These are phyloP conservation scores for Ornithorhynchus anatinus DNA, from an alignment of 2,113 vertebrate genomes.

Conservation along the genomic window DNA sequence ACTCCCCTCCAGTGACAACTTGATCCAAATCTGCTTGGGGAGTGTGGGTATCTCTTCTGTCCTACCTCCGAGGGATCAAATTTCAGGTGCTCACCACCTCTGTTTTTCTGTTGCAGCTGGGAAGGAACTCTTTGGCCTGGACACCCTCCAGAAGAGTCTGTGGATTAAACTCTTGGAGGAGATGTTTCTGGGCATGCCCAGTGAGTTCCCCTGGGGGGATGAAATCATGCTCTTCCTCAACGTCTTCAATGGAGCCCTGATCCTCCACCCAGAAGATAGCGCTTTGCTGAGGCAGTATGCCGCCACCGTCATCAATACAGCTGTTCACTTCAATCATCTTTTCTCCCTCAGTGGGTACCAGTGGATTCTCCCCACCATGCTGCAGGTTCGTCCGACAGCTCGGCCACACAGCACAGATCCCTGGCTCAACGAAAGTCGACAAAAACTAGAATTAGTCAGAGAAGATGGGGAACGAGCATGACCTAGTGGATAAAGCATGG, in stretches of 20 bases:
- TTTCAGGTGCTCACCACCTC: too few relatives aligned
- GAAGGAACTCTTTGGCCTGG: conserved; percentile 95
- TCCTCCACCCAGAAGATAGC: conserved; percentile 96
- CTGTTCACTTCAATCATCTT: conserved; percentile 97
- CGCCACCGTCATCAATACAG: conserved; percentile 95
- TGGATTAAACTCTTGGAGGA: conserved; percentile 99
- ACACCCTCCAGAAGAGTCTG: conserved; percentile 96
- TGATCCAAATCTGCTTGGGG: too few relatives aligned
- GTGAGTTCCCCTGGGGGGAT: conserved; percentile 97
- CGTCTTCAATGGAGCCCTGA: conserved; percentile 94
- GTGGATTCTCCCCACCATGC: conserved; percentile 97
- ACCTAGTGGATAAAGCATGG: too few relatives aligned
- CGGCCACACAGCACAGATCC: neutral
- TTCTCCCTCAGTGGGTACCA: conserved; percentile 98
- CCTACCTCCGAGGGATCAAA: too few relatives aligned
- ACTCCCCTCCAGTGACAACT: too few relatives aligned
- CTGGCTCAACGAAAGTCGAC: neutral
- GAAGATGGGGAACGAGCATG: too few relatives aligned
- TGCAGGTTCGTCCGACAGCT: conserved; percentile 78
- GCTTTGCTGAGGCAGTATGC: conserved; percentile 93
- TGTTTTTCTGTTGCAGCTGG: conserved; percentile 66
- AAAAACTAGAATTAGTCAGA: neutral
- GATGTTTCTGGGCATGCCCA: conserved; percentile 99
- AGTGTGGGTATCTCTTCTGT: too few relatives aligned
- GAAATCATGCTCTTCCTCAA: conserved; percentile 99